These are phyloP conservation scores for Stratiomys singularior DNA, from an alignment of 2,888 invertebrate species.

Conservation along the genomic window DNA sequence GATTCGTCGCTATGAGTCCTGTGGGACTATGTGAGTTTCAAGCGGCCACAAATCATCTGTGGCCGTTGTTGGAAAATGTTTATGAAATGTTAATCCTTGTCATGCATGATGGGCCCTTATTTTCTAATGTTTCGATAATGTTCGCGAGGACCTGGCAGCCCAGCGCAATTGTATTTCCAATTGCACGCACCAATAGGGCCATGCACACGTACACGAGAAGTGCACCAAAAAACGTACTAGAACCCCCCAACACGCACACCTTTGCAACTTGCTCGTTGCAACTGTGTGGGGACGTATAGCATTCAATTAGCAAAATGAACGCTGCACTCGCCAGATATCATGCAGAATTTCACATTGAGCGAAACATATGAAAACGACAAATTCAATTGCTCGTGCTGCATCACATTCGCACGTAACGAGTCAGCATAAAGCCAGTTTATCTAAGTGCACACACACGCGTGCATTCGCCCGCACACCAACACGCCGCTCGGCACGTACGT, in stretches of 20 bases:
- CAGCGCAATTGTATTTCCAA: too few species aligned
- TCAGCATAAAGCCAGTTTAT: constrained; percentile 6
- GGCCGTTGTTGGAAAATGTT: too few species aligned
- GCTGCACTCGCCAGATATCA: not conserved
- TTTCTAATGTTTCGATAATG: too few species aligned
- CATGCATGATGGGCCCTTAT: too few species aligned
- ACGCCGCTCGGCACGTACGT: not conserved
- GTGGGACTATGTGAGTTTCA: too few species aligned
- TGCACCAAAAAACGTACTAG: not conserved
- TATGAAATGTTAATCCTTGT: too few species aligned
- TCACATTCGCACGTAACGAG: not conserved
- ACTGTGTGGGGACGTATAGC: too few species aligned
- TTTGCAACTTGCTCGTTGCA: not conserved
- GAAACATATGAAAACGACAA: not conserved
- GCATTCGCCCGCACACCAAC: not conserved
- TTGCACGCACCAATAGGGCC: not conserved
- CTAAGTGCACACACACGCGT: constrained; percentile 18
- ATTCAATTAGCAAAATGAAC: too few species aligned
- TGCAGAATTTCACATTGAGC: not conserved
- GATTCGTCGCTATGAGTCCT: too few species aligned
- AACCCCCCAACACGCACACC: not conserved
- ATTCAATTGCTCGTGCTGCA: not conserved
- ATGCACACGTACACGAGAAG: not conserved
- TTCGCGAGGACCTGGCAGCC: too few species aligned
- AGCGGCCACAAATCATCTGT: too few species aligned